These are phyloP conservation scores for Deilephila elpenor DNA, from an alignment of 2,888 invertebrate genomes.

Conservation along the genomic window DNA sequence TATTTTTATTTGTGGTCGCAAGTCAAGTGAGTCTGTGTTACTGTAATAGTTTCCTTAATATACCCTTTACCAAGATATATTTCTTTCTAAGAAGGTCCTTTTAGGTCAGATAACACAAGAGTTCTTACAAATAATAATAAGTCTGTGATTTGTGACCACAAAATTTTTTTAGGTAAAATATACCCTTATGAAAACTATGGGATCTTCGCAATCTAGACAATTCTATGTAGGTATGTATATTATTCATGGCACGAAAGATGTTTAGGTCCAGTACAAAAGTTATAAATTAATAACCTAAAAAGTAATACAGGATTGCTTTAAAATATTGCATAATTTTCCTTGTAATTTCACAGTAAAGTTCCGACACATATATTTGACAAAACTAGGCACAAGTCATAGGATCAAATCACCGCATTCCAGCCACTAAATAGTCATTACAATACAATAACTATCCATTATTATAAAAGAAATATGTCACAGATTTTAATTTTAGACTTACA, in stretches of 20 bases:
- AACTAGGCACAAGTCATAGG: slow-evolving; percentile 74
- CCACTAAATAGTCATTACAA: slow-evolving; percentile 58
- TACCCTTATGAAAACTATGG: too few relatives aligned
- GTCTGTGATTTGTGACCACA: too few relatives aligned
- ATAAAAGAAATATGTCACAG: slow-evolving; percentile 64
- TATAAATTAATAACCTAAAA: background rate
- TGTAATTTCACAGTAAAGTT: slow-evolving; percentile 37
- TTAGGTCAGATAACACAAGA: too few relatives aligned
- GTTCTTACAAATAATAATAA: too few relatives aligned
- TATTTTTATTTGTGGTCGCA: background rate
- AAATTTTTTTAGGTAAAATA: too few relatives aligned
- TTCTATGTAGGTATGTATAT: too few relatives aligned
- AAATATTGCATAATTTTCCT: background rate
- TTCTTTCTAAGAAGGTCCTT: too few relatives aligned
- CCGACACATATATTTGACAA: slow-evolving; percentile 51
- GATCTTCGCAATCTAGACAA: too few relatives aligned
- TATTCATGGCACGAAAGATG: background rate
- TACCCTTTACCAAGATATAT: too few relatives aligned
- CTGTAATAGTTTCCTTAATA: background rate
- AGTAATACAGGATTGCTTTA: background rate
- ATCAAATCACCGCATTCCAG: slow-evolving; percentile 47
- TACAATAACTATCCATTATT: slow-evolving; percentile 65
- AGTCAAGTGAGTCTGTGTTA: background rate
- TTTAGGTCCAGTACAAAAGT: background rate
- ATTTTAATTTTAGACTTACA: slow-evolving; percentile 65